Evolutionary conservation across 1,140 invertebrate species (phyloP), one percentile per base, ranked within the genome.

Genomic region (Teleogryllus occipitalis): DNA sequence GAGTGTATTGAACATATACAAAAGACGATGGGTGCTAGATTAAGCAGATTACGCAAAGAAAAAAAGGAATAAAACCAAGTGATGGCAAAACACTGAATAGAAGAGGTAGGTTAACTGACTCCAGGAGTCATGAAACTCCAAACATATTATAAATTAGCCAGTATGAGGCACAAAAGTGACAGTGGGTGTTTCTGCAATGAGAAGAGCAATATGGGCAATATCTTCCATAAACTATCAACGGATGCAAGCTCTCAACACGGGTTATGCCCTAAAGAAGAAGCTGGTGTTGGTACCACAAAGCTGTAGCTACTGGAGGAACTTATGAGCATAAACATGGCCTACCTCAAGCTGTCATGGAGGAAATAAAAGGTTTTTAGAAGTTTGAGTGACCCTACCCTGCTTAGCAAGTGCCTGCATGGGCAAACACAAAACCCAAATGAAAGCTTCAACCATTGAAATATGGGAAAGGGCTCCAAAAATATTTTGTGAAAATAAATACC

Each of bases 221-320:
- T n/a, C 75, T 81, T 39, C 73, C 81, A 82, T 75, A 79, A 79
- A 72, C 79, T 80, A 47, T 84, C 82, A 6, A 83, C 81, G n/a
- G 80, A 82, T 81, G 21, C 75, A n/a, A 77, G 82, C 15, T 81
- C 81, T 73, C 15, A 82, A 22, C 81, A 83, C 79, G 49, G 47
- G 8, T 78, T 78, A 75, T 77, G 76, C 27, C 76, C 27, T 8
- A 15, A 47, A 39, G 46, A 18, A 10, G 10, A 39, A 10, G 48
- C 8, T 77, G 76, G 76, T 77, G 76, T 47, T 8, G 46, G 8
- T 77, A 39, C 21, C 14, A 18, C 8, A 77, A 46, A 27, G 8
- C 8, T 15, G 49, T 74, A 10, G 76, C 39, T 8, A 73, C 10
- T 46, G 47, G 47, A 8, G 18, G 14, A 47, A 8, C 21, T 7